Base-by-base conservation (phyloP, 2,113 vertebrate species). In the Varanus komodoensis region DNA sequence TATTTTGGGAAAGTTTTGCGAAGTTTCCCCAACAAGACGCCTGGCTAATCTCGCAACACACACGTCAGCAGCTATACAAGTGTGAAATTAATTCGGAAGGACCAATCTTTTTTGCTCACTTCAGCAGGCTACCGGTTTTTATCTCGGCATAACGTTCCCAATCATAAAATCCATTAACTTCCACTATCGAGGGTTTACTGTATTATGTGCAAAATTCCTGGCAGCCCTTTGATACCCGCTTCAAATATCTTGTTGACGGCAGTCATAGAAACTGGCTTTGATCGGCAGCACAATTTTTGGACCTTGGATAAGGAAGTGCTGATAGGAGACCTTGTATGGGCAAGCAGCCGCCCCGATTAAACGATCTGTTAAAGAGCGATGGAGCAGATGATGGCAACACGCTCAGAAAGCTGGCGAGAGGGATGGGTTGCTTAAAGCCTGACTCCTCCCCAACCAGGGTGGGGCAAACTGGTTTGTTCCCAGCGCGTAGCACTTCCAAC, bases 1-100 rank as follows among this genome's bases (percentile, higher is more conserved):
- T 95, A 29, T 95, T 95, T 92, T 91, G 92, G 91, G 94, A 93
- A 96, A 96, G 91, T 95, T 96, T 86, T 82, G 86, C 89, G 93
- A 95, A 94, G 90, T 94, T 96, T 93, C 87, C 83, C 44, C 94
- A 87, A 92, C 91, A 94, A 95, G 93, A 92, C 75, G 95, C 90
- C 93, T 9, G 2, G 80, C 87, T 95, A 92, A 95, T 96, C 93
- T 96, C 91, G n/a, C 52, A 89, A 90, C 74, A 17, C 90, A 93
- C 88, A 91, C 19, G n/a, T 95, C 89, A 89, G 90, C 87, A 93
- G 86, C 88, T 94, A 89, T 83, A 93, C 89, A 91, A 88, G 94
- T 96, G 95, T 97, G 95, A 96, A 96, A 97, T 97, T 93, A 97
- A 97, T 82, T 71, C 50, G 3, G 93, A 87, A 54, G 71, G 52